Base-by-base conservation (phyloP, 1,140 invertebrate genomes). In the Pogonus chalceus region DNA sequence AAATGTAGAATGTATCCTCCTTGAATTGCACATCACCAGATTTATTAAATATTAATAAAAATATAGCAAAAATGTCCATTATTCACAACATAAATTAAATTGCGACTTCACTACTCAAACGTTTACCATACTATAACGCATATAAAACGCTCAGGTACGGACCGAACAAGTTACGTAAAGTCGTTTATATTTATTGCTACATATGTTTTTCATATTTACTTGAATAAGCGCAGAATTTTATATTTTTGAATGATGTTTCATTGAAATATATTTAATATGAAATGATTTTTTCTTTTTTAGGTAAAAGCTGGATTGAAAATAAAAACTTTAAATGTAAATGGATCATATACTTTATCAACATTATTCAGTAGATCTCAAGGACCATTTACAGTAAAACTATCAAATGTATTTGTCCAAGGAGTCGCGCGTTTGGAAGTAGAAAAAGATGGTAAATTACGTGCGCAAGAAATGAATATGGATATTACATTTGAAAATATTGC, bases 391-490 rank as follows among this genome's bases (percentile, higher is more conserved):
- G 83, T 91, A 0, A 78, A 82, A 46, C 70, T 92, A 12, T 79
- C 72, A 2, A 79, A 80, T 12, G 85, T 92, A 0, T 76, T 74
- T 31, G 79, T 88, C 0, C 70, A 67, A 52, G 83, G 82, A 2
- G 69, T 79, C 22, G 87, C 84, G 1, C 79, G 73, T 35, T 70
- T 92, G 0, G 79, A 79, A 50, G 84, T 89, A 0, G 79, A 83
- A 56, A 72, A 76, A 22, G 80, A 84, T 58, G 89, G 88, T 1
- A 80, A 82, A 62, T 68, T 92, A 9, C 77, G 83, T 66, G 84
- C 87, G 1, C 79, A 88, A 60, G 77, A 86, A 39, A 88, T 90
- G 35, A 77, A 78, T 18, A 85, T 90, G 75, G 87, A 92, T 62
- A 78, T 92, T 20, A 79, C 76, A 0, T 90, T 90, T 57, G 73